Percentiles rank a stretch among this genome's conserved stretches.
Conservation (phyloP, 2,113 vertebrate genomes). For the Pollimyrus isidori region DNA sequence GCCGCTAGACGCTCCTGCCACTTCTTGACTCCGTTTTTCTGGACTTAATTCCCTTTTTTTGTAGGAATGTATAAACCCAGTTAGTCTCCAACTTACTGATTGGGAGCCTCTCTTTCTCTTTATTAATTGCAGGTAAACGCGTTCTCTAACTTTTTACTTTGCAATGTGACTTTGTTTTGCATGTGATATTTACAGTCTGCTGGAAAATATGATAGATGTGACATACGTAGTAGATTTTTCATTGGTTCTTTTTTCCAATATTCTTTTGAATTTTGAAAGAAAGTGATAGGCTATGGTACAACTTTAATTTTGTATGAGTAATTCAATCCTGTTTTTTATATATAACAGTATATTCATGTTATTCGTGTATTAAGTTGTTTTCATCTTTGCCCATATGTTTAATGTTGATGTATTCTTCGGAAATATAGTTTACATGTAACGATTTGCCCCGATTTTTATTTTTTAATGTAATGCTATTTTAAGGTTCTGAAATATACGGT, state of each 20-base stretch:
- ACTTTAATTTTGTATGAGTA: neutral
- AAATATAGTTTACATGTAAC: neutral
- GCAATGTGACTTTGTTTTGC: neutral
- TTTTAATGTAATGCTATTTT: neutral
- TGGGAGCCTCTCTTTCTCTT: neutral
- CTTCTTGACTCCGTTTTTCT: neutral
- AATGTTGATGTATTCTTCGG: neutral
- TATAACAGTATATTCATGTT: neutral
- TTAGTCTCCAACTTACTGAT: neutral
- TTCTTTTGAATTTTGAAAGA: neutral
- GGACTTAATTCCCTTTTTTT: neutral
- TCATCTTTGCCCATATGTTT: neutral
- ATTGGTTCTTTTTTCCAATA: neutral
- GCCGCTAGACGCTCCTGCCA: neutral
- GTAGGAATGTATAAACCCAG: slow-evolving; percentile 1
- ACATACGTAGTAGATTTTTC: neutral
- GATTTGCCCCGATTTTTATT: neutral
- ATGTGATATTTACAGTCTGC: neutral
- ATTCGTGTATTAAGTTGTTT: neutral
- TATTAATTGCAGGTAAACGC: slow-evolving; percentile 2
- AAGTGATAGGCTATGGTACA: neutral
- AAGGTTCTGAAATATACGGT: neutral
- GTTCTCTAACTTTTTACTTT: neutral
- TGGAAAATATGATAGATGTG: neutral
- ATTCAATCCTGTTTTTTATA: neutral